These are phyloP conservation scores for Cyanistes caeruleus DNA, from an alignment of 2,113 vertebrate genomes.

Conservation along the genomic window DNA sequence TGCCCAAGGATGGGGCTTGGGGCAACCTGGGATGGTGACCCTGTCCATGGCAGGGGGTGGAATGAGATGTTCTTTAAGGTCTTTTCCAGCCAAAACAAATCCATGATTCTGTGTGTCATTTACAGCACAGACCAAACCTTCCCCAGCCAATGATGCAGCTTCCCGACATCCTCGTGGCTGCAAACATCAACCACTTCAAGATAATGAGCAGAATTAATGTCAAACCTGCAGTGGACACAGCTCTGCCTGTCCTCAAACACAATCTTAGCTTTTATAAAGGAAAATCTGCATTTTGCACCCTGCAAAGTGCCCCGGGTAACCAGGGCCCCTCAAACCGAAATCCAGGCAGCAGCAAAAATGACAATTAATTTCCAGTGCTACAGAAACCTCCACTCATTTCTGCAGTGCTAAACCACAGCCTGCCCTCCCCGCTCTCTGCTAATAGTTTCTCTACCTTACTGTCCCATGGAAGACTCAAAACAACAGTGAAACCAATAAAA, in stretches of 20 bases:
- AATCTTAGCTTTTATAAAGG: neutral
- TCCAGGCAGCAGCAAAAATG: neutral
- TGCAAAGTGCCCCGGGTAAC: neutral
- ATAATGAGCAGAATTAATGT: accelerated
- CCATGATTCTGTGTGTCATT: accelerated
- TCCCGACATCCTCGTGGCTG: accelerated
- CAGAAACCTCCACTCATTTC: neutral
- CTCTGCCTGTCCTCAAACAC: accelerated
- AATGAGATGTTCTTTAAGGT: neutral
- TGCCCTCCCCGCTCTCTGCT: neutral
- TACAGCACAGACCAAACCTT: accelerated
- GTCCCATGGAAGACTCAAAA: neutral
- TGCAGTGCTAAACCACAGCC: neutral
- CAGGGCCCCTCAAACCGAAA: neutral
- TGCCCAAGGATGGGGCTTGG: accelerated
- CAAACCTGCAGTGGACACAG: neutral
- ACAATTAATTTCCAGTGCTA: neutral
- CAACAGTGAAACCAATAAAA: neutral
- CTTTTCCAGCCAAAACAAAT: neutral
- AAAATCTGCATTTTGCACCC: neutral
- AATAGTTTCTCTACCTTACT: neutral
- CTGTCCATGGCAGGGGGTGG: neutral
- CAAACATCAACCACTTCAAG: neutral
- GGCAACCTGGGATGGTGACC: accelerated
- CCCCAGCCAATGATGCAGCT: accelerated